Percentiles rank a stretch among this genome's conserved stretches.
These are phyloP conservation scores for Tromatobia lineatoria DNA, from an alignment of 2,888 invertebrate genomes.

Conservation along the genomic window DNA sequence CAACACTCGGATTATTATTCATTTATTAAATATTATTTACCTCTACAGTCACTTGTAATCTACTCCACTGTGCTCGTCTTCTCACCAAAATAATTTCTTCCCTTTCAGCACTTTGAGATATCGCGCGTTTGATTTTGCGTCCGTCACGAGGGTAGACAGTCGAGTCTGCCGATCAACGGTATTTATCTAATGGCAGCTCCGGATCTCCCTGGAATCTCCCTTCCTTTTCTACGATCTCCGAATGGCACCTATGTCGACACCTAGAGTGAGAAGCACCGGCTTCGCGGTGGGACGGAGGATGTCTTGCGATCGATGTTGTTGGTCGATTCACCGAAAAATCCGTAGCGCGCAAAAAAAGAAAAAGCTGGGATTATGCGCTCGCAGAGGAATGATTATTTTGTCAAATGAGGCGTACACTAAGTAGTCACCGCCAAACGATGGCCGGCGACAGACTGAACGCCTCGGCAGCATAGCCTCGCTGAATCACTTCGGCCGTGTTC, in stretches of 20 bases:
- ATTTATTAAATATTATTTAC: constrained; percentile 74
- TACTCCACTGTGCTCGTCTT: constrained; percentile 43
- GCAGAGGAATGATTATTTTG: not conserved
- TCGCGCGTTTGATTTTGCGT: constrained; percentile 9
- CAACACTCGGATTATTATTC: constrained; percentile 82
- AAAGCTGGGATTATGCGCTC: constrained; percentile 8
- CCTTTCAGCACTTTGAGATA: not conserved
- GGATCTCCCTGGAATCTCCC: constrained; percentile 17
- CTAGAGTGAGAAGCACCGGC: constrained; percentile 2
- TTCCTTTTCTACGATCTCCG: constrained; percentile 3
- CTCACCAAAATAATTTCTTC: constrained; percentile 52
- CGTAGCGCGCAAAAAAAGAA: not conserved
- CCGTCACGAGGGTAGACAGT: constrained; percentile 46
- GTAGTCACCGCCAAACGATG: constrained; percentile 73
- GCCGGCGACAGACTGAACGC: constrained; percentile 80
- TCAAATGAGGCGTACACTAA: no score
- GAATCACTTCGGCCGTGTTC: constrained; percentile 77
- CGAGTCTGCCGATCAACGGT: constrained; percentile 59
- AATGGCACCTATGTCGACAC: constrained; percentile 16
- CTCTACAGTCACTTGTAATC: constrained; percentile 32
- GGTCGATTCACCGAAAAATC: constrained; percentile 47
- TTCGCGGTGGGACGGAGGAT: not conserved
- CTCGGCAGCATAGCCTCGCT: constrained; percentile 74
- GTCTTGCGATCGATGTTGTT: constrained; percentile 30
- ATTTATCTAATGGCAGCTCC: constrained; percentile 51